A percentile compares a stretch with the other conserved stretches of the same genome.
Evolutionary conservation across 2,888 invertebrate genomes (phyloP).

Genomic region (Baccha elongata): DNA sequence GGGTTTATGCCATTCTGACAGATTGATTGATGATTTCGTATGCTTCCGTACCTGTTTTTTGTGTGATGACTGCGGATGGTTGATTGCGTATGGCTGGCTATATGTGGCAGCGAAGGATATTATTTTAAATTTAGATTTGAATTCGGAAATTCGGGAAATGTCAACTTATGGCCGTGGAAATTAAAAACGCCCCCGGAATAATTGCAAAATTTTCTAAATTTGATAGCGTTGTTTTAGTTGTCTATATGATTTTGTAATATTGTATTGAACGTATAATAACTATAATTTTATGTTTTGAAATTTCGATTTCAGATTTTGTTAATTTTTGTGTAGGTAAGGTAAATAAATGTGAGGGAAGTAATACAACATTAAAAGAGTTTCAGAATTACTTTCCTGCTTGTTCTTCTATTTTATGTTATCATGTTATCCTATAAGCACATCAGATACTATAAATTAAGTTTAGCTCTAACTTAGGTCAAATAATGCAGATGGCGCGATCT

Average conservation of each 20-base stretch:
- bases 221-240: background rate
- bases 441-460: no score
- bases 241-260: background rate
- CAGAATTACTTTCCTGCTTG: no score
- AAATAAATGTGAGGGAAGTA: no score
- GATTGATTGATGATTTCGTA: constrained; percentile 70
- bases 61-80: background rate
- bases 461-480: no score
- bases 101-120: constrained; percentile 38
- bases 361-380: no score
- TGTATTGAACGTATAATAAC: no score
- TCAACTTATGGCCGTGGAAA: constrained; percentile 75
- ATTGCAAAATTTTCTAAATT: constrained; percentile 57
- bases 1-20: constrained; percentile 68
- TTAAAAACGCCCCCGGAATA: constrained; percentile 76
- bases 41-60: constrained; percentile 57
- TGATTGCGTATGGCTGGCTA: background rate
- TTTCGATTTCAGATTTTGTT: no score
- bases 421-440: no score
- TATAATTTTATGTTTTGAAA: no score
- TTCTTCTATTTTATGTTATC: no score
- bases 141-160: constrained; percentile 75
- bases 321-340: no score
- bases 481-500: no score
- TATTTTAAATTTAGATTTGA: constrained; percentile 48